Base-by-base conservation (phyloP, 53 echinoderm and acorn worm species). In the Antedon mediterranea region DNA sequence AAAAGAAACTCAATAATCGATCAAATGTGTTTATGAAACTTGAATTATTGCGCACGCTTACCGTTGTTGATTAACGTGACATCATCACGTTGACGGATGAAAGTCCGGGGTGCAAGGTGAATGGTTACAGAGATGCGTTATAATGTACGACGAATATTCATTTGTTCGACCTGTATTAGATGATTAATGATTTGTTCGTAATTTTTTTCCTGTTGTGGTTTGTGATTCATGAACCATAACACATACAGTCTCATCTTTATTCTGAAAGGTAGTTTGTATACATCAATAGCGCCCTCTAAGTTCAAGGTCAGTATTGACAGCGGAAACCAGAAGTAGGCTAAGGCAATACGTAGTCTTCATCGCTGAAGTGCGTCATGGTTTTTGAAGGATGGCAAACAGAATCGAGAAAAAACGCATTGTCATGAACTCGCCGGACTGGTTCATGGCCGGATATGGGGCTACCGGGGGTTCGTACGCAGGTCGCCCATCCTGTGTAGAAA, bases 301-400 rank as follows among this genome's bases (percentile, higher is more conserved):
- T 57, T 57, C 57, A 57, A 57, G 57, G 57, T 57, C 57, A 57
- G 57, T 2, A 57, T 18, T 57, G 57, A 57, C 15, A 57, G 57
- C 57, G 57, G 57, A 57, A 57, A 57, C 57, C 57, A 57, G 57
- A 57, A 57, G 57, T 57, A 57, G 57, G 57, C 57, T 57, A 57
- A 57, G 57, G 57, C 57, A 57, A 57, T 57, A 57, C 57, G 57
- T 57, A 57, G 57, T 57, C 57, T 57, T 57, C 23, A 57, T 57
- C 11, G 7, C 18, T 8, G 23, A 18, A 57, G 57, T 57, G 57
- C 57, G 57, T 57, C 57, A 57, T 57, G 57, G 2, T n/a, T 11
- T 57, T 57, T 57, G 57, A 57, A 57, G 57, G 57, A 57, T 57
- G 57, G 57, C 57, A 57, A 57, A 57, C 57, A 57, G 57, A 18